Percentiles rank a stretch among this genome's conserved stretches.
These are phyloP conservation scores for Danio rerio DNA, from an alignment of 2,113 vertebrate genomes.

Conservation along the genomic window DNA sequence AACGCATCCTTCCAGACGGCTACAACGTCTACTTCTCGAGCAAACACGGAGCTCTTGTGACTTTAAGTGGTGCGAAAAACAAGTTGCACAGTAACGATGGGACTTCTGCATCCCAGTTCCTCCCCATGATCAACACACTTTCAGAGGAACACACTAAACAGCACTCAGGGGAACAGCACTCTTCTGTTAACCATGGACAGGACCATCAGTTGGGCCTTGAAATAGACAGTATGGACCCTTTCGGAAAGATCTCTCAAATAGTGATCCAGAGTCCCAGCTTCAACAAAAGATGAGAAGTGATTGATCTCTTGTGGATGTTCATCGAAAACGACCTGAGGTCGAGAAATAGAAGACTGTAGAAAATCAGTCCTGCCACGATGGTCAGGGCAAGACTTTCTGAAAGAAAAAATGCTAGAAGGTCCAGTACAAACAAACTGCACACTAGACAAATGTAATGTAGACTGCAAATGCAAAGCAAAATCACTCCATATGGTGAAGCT, in stretches of 20 bases:
- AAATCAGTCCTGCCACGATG: slow-evolving; percentile 30
- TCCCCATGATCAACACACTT: slow-evolving; percentile 83
- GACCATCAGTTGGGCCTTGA: slow-evolving; percentile 46
- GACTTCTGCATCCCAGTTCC: slow-evolving; percentile 84
- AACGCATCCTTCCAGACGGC: slow-evolving; percentile 84
- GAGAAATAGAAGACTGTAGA: slow-evolving; percentile 27
- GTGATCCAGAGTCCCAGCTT: slow-evolving; percentile 88
- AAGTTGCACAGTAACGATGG: slow-evolving; percentile 74
- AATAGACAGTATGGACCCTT: slow-evolving; percentile 84
- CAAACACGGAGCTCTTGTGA: slow-evolving; percentile 78
- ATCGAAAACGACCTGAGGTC: slow-evolving; percentile 1
- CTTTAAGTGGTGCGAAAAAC: slow-evolving; percentile 79
- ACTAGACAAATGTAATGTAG: not conserved
- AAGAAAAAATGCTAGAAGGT: slow-evolving; percentile 26
- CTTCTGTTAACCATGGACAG: slow-evolving; percentile 45
- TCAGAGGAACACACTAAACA: slow-evolving; percentile 58
- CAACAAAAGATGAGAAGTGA: slow-evolving; percentile 79
- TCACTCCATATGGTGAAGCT: slow-evolving; percentile 47
- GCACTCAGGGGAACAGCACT: slow-evolving; percentile 49
- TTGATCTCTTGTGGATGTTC: not conserved
- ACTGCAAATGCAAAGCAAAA: slow-evolving; percentile 18
- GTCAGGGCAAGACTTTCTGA: slow-evolving; percentile 15
- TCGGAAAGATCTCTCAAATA: slow-evolving; percentile 81
- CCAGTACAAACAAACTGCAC: slow-evolving; percentile 19
- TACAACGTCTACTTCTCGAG: slow-evolving; percentile 87